Evolutionary conservation across 1,140 invertebrate genomes (phyloP).

Genomic region (Caligus rogercresseyi): DNA sequence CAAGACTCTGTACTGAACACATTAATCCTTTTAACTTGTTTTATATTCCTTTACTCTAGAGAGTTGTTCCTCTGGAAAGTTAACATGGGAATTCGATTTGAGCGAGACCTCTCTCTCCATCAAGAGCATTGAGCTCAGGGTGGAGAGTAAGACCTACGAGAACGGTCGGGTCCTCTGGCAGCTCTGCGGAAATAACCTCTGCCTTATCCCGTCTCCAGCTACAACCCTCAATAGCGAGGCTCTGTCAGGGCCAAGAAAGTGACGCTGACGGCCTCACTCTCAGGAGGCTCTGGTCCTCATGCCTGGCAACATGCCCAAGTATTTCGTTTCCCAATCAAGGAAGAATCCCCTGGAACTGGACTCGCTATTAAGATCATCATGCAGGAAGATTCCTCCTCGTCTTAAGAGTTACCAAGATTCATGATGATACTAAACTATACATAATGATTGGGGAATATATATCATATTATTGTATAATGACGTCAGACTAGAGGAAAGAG

Average conservation of each 20-base stretch:
- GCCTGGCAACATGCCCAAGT: slow-evolving; percentile 19
- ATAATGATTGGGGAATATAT: too few species aligned
- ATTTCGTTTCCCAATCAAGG: not conserved
- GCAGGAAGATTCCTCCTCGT: not conserved
- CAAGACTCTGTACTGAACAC: not conserved
- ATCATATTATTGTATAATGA: too few species aligned
- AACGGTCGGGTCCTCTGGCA: slow-evolving; percentile 12
- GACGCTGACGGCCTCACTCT: not conserved
- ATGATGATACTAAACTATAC: too few species aligned
- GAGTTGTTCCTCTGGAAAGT: not conserved
- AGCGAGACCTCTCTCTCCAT: not conserved
- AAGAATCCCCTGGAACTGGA: not conserved
- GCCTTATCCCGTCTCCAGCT: not conserved
- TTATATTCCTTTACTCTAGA: not conserved
- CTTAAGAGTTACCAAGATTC: too few species aligned
- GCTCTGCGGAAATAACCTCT: slow-evolving; percentile 1
- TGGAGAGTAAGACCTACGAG: slow-evolving; percentile 2
- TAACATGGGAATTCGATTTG: slow-evolving; percentile 7
- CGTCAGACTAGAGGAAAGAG: too few species aligned
- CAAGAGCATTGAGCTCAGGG: not conserved
- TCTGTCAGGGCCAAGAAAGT: slow-evolving; percentile 11
- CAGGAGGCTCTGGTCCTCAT: slow-evolving; percentile 9
- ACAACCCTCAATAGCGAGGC: slow-evolving; percentile 9
- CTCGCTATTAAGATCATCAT: not conserved
- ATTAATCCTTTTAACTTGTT: not conserved